Evolutionary conservation across 2,797 vertebrate genomes (phyloP).

Genomic region (Sorex maritimensis): DNA sequence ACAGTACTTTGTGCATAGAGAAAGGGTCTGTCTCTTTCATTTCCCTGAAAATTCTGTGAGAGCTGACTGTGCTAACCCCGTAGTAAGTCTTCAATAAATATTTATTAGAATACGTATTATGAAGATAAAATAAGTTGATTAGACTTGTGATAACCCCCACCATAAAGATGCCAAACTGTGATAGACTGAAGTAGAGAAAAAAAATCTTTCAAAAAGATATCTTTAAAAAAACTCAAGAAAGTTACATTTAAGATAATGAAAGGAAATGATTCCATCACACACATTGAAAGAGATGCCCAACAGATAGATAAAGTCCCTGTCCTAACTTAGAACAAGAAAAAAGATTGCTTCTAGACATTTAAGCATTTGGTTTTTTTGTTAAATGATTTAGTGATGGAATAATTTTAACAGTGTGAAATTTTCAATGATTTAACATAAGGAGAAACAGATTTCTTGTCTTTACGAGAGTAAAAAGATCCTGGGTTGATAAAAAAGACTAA

Average conservation of each 20-base stretch:
- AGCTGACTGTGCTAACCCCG: not conserved
- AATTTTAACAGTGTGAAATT: constrained; percentile 23
- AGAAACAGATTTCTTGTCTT: constrained; percentile 47
- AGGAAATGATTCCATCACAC: not conserved
- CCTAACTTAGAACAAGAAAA: not conserved
- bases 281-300: not conserved
- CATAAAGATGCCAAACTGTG: not conserved
- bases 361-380: not conserved
- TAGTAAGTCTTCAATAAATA: not conserved
- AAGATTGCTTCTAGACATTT: constrained; percentile 20
- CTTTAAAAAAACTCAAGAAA: constrained; percentile 30
- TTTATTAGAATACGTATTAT: constrained; percentile 3
- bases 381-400: constrained; percentile 41
- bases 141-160: not conserved
- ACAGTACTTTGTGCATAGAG: not conserved
- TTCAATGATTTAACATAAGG: not conserved
- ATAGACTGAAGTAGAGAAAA: not conserved
- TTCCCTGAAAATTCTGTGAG: not conserved
- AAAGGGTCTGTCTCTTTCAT: not conserved
- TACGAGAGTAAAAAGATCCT: constrained; percentile 6
- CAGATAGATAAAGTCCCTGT: not conserved
- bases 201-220: not conserved
- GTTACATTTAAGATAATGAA: constrained; percentile 1
- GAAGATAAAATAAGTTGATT: constrained; percentile 39
- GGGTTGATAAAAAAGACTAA: constrained; percentile 13